A percentile compares a stretch with the other conserved stretches of the same genome.
Evolutionary conservation across 2,113 vertebrate species (phyloP).

Genomic region (Astatotilapia flaviijosephi): DNA sequence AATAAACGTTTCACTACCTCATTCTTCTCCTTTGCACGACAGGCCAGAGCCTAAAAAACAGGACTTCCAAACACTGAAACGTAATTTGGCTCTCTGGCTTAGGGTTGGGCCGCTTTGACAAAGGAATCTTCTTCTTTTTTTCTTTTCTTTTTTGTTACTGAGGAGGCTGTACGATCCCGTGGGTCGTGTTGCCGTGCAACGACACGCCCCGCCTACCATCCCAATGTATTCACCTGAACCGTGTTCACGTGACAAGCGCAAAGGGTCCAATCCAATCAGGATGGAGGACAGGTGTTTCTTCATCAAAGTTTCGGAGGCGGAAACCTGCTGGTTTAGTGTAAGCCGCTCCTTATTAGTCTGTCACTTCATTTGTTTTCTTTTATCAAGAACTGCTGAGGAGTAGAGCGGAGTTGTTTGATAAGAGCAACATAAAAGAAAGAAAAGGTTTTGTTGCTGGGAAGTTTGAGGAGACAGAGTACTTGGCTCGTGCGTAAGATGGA

Average conservation of each 20-base stretch:
- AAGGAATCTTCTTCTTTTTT: not conserved
- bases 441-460: not conserved
- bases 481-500: conserved; percentile 33
- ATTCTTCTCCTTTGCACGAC: not conserved
- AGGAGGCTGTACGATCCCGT: conserved; percentile 19
- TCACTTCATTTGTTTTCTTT: not conserved
- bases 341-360: conserved; percentile 38
- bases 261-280: conserved; percentile 26
- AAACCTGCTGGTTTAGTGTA: conserved; percentile 52
- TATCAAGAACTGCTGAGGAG: not conserved
- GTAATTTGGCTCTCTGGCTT: not conserved
- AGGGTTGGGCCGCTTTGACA: conserved; percentile 46
- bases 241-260: conserved; percentile 19
- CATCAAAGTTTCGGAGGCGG: conserved; percentile 63
- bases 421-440: not conserved
- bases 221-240: conserved; percentile 26
- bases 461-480: not conserved
- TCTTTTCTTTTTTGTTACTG: not conserved
- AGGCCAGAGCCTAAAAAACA: not conserved
- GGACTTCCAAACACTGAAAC: not conserved
- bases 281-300: conserved; percentile 48
- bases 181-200: conserved; percentile 47
- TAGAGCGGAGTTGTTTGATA: not conserved
- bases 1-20: not conserved
- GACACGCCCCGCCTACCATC: conserved; percentile 15